Base-by-base conservation (phyloP, 2,888 invertebrate species). In the Epinotia bilunana region DNA sequence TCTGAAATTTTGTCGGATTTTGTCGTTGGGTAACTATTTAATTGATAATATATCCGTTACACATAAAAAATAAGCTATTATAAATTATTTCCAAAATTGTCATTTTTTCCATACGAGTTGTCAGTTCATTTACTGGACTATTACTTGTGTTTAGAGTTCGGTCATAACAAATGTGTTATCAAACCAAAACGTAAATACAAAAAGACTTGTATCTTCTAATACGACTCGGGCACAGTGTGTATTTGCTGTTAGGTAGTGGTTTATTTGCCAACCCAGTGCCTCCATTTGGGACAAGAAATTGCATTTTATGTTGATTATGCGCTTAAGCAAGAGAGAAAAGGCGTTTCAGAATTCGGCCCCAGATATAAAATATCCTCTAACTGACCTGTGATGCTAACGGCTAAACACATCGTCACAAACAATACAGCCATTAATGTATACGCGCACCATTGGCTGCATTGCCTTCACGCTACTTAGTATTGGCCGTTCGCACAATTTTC, bases 401-500 rank as follows among this genome's bases (percentile, higher is more conserved):
- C 63, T n/a, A n/a, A 71, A 43, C 43, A 68, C 68, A 23, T 60
- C 69, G 67, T 43, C 33, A 57, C 69, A 64, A 70, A 74, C 74
- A 74, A 74, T 74, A 69, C 69, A 58, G 49, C 69, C 57, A 74
- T 70, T 69, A 63, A 63, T 69, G 58, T 57, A 55, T 57, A 70
- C 58, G 63, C 72, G 63, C 43, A 43, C 13, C 72, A 73, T 73
- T 65, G 72, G 72, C 58, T 57, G 73, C 73, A 67, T 73, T 46
- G 62, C 69, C 74, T 74, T 74, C 74, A 74, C 69, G 74, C 74
- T 64, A 63, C 43, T 64, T 57, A 68, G 68, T 58, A 70, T 60
- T 55, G 72, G 58, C 33, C 16, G 43, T n/a, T 60, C n/a, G 46
- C 58, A 16, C 16, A 18, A 68, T 58, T 69, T 58, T 69, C 58